Evolutionary conservation across 2,113 vertebrate species (phyloP).

Genomic region (Pollachius pollachius): DNA sequence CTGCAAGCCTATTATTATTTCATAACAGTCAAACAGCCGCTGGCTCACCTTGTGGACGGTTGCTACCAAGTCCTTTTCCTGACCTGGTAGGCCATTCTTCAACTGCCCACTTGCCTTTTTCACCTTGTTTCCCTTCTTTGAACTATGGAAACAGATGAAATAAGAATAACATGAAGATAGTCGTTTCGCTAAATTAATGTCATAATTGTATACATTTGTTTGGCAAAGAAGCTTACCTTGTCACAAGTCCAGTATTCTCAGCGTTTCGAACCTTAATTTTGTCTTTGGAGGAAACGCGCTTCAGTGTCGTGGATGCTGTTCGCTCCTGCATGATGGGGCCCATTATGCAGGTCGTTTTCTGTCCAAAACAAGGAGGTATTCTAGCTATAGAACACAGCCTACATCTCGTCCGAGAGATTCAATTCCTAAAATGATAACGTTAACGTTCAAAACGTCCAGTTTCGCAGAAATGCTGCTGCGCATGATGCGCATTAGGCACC

Average conservation of each 20-base stretch:
- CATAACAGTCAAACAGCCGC: too few species aligned
- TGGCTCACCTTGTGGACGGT: slow-evolving; percentile 74
- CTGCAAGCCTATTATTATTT: too few species aligned
- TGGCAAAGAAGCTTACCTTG: slow-evolving; percentile 54
- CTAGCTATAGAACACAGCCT: slow-evolving; percentile 63
- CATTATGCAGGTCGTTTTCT: slow-evolving; percentile 62
- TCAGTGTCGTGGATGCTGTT: slow-evolving; percentile 68
- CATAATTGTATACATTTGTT: background rate
- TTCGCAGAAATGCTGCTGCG: slow-evolving; percentile 60
- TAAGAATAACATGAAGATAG: background rate
- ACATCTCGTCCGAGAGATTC: slow-evolving; percentile 50
- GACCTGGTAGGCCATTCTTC: slow-evolving; percentile 69
- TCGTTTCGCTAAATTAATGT: background rate
- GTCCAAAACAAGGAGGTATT: slow-evolving; percentile 35
- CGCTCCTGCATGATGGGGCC: slow-evolving; percentile 78
- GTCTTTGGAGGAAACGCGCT: slow-evolving; percentile 71
- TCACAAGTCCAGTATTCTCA: slow-evolving; percentile 60
- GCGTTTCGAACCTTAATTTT: slow-evolving; percentile 72
- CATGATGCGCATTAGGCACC: slow-evolving; percentile 58
- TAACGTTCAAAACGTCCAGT: slow-evolving; percentile 45
- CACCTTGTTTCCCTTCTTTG: slow-evolving; percentile 72
- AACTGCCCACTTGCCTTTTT: slow-evolving; percentile 72
- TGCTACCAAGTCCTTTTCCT: slow-evolving; percentile 70
- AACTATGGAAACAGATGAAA: slow-evolving; percentile 59
- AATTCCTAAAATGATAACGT: slow-evolving; percentile 37